phyloP scores from a whole-genome alignment of 2,888 invertebrate genomes.

The Drosophila pseudotakahashii region DNA sequence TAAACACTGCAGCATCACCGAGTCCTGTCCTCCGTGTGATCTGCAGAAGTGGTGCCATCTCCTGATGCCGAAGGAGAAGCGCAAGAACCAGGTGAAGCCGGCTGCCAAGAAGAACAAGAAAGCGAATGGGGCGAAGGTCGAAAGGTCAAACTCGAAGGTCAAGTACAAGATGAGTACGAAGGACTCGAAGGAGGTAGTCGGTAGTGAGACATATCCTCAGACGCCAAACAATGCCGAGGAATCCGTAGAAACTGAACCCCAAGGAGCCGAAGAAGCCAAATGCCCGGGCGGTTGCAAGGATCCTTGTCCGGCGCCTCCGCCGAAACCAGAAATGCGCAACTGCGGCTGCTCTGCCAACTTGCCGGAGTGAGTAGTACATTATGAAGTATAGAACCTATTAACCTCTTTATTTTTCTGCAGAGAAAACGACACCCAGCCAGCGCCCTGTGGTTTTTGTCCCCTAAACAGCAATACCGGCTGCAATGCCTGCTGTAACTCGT shows the following conservation, averaged over 20 bases:
- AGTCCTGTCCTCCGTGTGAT: constrained; percentile 31
- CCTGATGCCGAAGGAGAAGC: constrained; percentile 41
- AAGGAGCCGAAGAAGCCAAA: not conserved
- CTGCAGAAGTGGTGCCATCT: constrained; percentile 28
- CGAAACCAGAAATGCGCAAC: constrained; percentile 8
- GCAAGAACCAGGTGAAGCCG: not conserved
- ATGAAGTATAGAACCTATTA: not conserved
- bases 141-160: not conserved
- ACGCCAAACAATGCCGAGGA: not conserved
- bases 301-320: not conserved
- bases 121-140: not conserved
- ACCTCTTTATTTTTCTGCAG: not conserved
- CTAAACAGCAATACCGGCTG: not conserved
- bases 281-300: not conserved
- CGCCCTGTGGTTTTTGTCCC: not conserved
- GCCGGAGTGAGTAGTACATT: not conserved
- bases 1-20: constrained; percentile 46
- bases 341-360: constrained; percentile 24
- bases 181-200: not conserved
- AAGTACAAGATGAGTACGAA: not conserved
- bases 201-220: not conserved
- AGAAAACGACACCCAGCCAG: not conserved
- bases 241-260: not conserved
- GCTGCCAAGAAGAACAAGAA: not conserved
- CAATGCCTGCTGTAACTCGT: constrained; percentile 1